Conservation (phyloP, 2,888 invertebrate species). For the Cosmia trapezina region DNA sequence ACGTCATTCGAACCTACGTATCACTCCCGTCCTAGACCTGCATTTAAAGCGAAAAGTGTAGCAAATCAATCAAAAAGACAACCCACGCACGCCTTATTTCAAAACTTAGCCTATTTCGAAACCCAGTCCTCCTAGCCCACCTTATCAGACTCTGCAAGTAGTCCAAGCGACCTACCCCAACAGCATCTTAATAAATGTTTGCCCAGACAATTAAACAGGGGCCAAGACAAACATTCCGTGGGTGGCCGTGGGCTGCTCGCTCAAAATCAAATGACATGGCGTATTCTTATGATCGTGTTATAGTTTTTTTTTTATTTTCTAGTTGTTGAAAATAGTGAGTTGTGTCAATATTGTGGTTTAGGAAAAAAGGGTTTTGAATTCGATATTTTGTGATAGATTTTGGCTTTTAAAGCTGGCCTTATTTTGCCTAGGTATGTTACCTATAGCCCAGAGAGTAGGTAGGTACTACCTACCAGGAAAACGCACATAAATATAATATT, state of each 20-base stretch:
- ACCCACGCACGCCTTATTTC: not conserved
- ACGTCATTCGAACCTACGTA: too few relatives aligned
- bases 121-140: not conserved
- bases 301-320: constrained; percentile 51
- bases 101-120: constrained; percentile 1
- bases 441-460: too few relatives aligned
- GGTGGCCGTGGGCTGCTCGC: constrained; percentile 76
- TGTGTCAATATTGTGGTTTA: constrained; percentile 59
- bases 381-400: constrained; percentile 6
- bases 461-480: too few relatives aligned
- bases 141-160: constrained; percentile 45
- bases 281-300: constrained; percentile 66
- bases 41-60: not conserved
- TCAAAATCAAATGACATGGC: constrained; percentile 76
- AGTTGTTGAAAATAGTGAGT: constrained; percentile 56
- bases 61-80: not conserved
- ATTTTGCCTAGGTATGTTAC: too few relatives aligned
- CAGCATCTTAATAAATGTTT: constrained; percentile 83
- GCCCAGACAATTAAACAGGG: constrained; percentile 85
- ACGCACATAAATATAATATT: too few relatives aligned
- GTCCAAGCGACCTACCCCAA: constrained; percentile 74
- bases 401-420: not conserved
- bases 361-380: constrained; percentile 20
- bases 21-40: too few relatives aligned
- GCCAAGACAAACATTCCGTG: constrained; percentile 81